Percentiles rank a stretch among this genome's conserved stretches.
Conservation (phyloP, 2,888 invertebrate species). For the Cartodere bifasciata region DNA sequence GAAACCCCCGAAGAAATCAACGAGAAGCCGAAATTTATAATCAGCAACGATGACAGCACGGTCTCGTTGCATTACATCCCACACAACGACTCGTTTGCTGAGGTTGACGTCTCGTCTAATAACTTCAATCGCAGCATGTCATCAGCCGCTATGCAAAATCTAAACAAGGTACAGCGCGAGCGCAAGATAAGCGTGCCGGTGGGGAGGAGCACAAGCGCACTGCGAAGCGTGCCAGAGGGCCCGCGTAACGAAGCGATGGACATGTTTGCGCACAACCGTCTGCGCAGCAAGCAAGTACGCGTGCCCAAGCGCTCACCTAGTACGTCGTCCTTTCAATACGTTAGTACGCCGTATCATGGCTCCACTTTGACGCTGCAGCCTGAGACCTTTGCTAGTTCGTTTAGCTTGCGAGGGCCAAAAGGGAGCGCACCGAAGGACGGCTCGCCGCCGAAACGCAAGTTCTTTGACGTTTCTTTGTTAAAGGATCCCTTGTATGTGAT, state of each 20-base stretch:
- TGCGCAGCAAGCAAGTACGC: conserved; percentile 29
- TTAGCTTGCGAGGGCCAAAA: conserved; percentile 57
- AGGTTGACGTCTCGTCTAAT: conserved; percentile 27
- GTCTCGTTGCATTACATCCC: conserved; percentile 28
- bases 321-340: conserved; percentile 70
- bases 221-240: conserved; percentile 61
- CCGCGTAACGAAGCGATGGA: conserved; percentile 27
- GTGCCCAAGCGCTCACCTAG: conserved; percentile 59
- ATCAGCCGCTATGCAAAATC: conserved; percentile 52
- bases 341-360: conserved; percentile 76
- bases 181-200: conserved; percentile 49
- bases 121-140: conserved; percentile 56
- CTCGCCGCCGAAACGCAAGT: conserved; percentile 41
- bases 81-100: conserved; percentile 28
- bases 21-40: conserved; percentile 30
- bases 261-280: conserved; percentile 23
- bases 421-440: conserved; percentile 36
- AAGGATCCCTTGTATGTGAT: conserved; percentile 71
- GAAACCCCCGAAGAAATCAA: conserved; percentile 30
- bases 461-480: conserved; percentile 61
- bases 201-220: conserved; percentile 28
- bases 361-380: conserved; percentile 69
- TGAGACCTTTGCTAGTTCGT: conserved; percentile 64
- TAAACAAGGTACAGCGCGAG: conserved; percentile 37
- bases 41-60: conserved; percentile 31